Percentiles rank a stretch among this genome's conserved stretches.
Evolutionary conservation across 2,797 vertebrate species (phyloP).

Genomic region (Crax fasciolata): DNA sequence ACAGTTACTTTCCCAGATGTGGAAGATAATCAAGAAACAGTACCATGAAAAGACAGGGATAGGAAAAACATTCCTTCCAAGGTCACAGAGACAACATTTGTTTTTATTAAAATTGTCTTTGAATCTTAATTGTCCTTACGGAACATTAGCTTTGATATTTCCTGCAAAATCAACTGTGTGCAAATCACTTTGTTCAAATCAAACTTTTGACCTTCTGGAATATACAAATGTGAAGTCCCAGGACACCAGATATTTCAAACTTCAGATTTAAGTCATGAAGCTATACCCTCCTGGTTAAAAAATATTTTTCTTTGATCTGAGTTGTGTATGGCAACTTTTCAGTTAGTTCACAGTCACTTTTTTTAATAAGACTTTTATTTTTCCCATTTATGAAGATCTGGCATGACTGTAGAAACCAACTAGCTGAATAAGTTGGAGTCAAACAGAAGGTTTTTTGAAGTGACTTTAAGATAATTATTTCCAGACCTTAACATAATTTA

Average conservation of each 20-base stretch:
- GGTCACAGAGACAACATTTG: not conserved
- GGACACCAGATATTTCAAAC: not conserved
- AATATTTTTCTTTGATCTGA: not conserved
- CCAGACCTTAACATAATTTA: not conserved
- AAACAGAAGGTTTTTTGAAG: not conserved
- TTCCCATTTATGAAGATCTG: constrained; percentile 3
- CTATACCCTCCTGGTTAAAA: not conserved
- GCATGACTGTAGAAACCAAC: not conserved
- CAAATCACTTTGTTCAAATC: constrained; percentile 23
- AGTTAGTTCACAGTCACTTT: not conserved
- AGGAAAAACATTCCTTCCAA: constrained; percentile 31
- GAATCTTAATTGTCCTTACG: not conserved
- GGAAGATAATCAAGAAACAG: not conserved
- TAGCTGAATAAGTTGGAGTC: not conserved
- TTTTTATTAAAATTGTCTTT: constrained; percentile 14
- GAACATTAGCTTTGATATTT: constrained; percentile 41
- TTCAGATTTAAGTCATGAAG: not conserved
- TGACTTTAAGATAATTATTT: not conserved
- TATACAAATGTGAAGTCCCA: not conserved
- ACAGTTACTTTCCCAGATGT: not conserved
- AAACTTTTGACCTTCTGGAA: constrained; percentile 40
- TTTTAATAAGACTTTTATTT: not conserved
- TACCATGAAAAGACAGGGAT: not conserved
- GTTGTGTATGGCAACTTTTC: not conserved
- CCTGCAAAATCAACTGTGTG: not conserved